Percentiles rank a stretch among this genome's conserved stretches.
These are phyloP conservation scores for Spicauda simplicius DNA, from an alignment of 2,888 invertebrate genomes.

Conservation along the genomic window DNA sequence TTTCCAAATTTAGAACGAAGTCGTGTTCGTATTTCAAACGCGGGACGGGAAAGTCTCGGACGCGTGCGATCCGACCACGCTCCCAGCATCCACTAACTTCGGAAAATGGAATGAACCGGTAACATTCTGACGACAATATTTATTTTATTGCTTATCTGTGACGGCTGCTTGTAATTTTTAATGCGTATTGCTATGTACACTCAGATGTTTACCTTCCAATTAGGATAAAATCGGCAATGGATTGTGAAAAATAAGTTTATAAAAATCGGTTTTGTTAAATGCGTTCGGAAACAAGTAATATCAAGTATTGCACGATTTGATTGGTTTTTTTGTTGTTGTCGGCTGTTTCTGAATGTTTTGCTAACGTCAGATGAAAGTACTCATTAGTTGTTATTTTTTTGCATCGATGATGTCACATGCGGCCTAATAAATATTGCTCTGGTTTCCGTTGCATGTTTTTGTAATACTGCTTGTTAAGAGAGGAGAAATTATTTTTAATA, in stretches of 20 bases:
- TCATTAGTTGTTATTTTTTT: conserved; percentile 29
- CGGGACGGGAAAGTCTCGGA: conserved; percentile 34
- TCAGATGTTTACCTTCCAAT: background rate
- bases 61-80: conserved; percentile 51
- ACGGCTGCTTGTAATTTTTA: conserved; percentile 30
- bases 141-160: conserved; percentile 41
- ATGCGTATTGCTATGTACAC: conserved; percentile 21
- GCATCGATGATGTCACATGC: conserved; percentile 25
- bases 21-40: conserved; percentile 24
- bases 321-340: conserved; percentile 40
- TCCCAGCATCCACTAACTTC: conserved; percentile 61
- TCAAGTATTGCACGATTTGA: conserved; percentile 41
- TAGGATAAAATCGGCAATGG: conserved; percentile 9
- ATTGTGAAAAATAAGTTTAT: conserved; percentile 7
- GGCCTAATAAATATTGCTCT: conserved; percentile 31
- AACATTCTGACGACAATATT: conserved; percentile 43
- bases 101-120: conserved; percentile 49
- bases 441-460: conserved; percentile 20
- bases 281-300: conserved; percentile 26
- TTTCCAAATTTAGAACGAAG: conserved; percentile 21
- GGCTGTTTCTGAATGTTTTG: conserved; percentile 45
- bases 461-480: conserved; percentile 14
- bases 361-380: conserved; percentile 46
- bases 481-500: conserved; percentile 32
- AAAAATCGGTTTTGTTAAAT: conserved; percentile 18